Percentiles rank a stretch among this genome's conserved stretches.
Conservation (phyloP, 2,797 vertebrate genomes). For the Chrosomus eos region DNA sequence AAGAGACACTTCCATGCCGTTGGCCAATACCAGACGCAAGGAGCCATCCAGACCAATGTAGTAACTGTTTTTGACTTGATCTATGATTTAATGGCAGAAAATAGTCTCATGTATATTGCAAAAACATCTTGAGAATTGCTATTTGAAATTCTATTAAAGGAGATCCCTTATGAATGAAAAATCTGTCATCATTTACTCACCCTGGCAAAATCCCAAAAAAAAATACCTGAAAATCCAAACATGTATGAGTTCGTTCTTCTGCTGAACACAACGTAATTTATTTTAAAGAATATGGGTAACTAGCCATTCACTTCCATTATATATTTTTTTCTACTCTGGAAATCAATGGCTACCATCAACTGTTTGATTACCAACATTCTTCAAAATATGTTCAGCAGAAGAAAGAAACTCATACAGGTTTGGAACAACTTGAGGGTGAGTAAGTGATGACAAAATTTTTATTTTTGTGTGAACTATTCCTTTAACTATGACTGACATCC, state of each 20-base stretch:
- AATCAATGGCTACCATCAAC: background rate
- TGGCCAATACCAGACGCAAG: constrained; percentile 91
- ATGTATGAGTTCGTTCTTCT: too few relatives aligned
- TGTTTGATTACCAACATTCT: background rate
- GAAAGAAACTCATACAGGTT: too few relatives aligned
- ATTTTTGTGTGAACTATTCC: background rate
- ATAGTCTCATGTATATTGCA: background rate
- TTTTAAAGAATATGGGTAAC: background rate
- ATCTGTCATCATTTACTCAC: background rate
- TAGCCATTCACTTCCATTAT: background rate
- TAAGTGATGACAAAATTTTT: background rate
- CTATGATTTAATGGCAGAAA: constrained; percentile 67
- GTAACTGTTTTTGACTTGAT: constrained; percentile 98
- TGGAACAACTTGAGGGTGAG: background rate
- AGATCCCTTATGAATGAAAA: background rate
- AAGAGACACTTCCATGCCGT: constrained; percentile 97
- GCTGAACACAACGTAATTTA: background rate
- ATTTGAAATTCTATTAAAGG: background rate
- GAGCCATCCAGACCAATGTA: constrained; percentile 95
- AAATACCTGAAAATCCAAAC: too few relatives aligned
- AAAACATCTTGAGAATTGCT: background rate
- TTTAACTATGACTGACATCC: background rate
- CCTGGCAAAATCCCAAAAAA: too few relatives aligned
- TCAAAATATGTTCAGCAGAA: background rate
- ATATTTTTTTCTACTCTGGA: background rate